Base-by-base conservation (phyloP, 2,888 invertebrate genomes). In the Muscina levida region DNA sequence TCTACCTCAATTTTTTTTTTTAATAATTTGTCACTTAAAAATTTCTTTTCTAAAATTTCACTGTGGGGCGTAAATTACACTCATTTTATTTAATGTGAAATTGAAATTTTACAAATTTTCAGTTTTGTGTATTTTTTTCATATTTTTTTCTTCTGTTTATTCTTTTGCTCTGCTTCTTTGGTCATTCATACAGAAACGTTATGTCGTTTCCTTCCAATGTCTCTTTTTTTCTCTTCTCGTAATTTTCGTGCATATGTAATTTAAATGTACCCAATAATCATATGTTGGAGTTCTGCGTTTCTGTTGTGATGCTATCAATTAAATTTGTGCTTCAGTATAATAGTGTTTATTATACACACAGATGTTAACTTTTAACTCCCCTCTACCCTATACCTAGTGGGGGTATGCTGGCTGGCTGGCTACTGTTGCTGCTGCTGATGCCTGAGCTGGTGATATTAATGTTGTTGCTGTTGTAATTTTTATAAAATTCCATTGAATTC, bases 201-300 rank as follows among this genome's bases (percentile, higher is more conserved):
- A 4, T 70, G 11, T 39, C n/a, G 31, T 65, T 77, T 70, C 22
- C 26, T 67, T 53, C 19, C 24, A 57, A 71, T 73, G 56, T 73
- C 31, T 65, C 53, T 77, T 68, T 44, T n/a, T n/a, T n/a, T n/a
- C n/a, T n/a, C n/a, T n/a, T n/a, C n/a, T n/a, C n/a, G 72, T 81
- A 81, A 77, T 77, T 74, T 81, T 72, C 71, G 46, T 66, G 72
- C 51, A 74, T 72, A 48, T 81, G 68, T 81, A 81, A 81, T 81
- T 81, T 81, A 59, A 72, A 67, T 31, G 76, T 68, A 65, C 68
- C 48, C 77, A 81, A 81, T 81, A 81, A 81, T 81, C 81, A 81
- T 65, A 81, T 62, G 22, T 53, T 53, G 70, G 48, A 31, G 31
- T 53, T 79, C 39, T 62, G 71, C n/a, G 37, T 59, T 67, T 66